phyloP scores from a whole-genome alignment of 2,888 invertebrate species.

The Sipha maydis region DNA sequence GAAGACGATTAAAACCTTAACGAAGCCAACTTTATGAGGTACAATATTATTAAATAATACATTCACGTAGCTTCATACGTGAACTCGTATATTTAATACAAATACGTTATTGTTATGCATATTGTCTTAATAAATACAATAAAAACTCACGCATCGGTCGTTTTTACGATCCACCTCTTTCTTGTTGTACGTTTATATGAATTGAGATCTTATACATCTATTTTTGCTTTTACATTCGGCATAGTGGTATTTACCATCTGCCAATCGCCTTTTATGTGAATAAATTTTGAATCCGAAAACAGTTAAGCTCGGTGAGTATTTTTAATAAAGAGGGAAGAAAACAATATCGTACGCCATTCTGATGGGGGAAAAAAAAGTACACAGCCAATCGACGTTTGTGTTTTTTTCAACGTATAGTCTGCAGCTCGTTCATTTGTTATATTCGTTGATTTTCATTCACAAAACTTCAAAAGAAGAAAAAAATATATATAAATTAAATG shows the following conservation, averaged over 20 bases:
- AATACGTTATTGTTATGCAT: not conserved
- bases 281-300: constrained; percentile 36
- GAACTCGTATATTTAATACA: not conserved
- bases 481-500: constrained; percentile 20
- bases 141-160: not conserved
- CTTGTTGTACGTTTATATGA: constrained; percentile 28
- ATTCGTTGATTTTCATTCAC: not conserved
- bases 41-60: no score
- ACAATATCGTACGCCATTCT: constrained; percentile 6
- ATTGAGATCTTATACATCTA: constrained; percentile 7
- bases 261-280: constrained; percentile 25
- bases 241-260: constrained; percentile 28
- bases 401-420: not conserved
- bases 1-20: not conserved
- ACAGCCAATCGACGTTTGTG: constrained; percentile 4
- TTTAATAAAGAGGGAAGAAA: constrained; percentile 16
- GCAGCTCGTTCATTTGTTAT: not conserved
- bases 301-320: not conserved
- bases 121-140: constrained; percentile 23
- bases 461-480: constrained; percentile 32
- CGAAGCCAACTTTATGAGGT: not conserved
- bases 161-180: constrained; percentile 36
- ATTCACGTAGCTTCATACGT: no score
- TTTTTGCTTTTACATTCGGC: constrained; percentile 27
- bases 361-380: not conserved